Evolutionary conservation across 2,113 vertebrate species (phyloP).

Genomic region (Lagopus muta): DNA sequence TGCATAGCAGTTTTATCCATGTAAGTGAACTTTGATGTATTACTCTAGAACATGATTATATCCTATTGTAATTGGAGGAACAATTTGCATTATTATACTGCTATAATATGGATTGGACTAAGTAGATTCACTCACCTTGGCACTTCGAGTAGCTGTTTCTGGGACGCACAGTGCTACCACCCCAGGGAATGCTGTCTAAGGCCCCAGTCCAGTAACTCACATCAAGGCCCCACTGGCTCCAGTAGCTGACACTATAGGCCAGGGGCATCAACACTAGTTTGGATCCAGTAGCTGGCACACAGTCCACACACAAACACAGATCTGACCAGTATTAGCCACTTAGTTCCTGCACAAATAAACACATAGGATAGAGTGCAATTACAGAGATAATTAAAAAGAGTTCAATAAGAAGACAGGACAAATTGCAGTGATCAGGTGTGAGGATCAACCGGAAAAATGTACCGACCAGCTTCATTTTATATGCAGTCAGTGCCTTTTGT

Average conservation of each 20-base stretch:
- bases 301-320: neutral
- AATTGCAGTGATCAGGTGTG: fast-evolving
- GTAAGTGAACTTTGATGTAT: neutral
- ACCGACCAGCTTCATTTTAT: neutral
- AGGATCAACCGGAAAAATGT: neutral
- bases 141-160: neutral
- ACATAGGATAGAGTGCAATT: neutral
- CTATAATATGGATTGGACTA: neutral
- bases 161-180: neutral
- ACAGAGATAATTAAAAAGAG: neutral
- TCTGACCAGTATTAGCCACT: neutral
- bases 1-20: neutral
- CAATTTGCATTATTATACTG: neutral
- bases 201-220: neutral
- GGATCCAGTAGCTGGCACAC: neutral
- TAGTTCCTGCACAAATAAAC: neutral
- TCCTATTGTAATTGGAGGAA: neutral
- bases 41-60: neutral
- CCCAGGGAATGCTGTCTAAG: neutral
- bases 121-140: neutral
- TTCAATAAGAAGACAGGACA: neutral
- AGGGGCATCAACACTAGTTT: fast-evolving
- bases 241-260: neutral
- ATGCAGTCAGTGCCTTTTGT: too few relatives aligned
- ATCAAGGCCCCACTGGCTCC: neutral